Percentiles rank a stretch among this genome's conserved stretches.
phyloP scores from a whole-genome alignment of 1,140 invertebrate genomes.

The Drosophila baimaii region DNA sequence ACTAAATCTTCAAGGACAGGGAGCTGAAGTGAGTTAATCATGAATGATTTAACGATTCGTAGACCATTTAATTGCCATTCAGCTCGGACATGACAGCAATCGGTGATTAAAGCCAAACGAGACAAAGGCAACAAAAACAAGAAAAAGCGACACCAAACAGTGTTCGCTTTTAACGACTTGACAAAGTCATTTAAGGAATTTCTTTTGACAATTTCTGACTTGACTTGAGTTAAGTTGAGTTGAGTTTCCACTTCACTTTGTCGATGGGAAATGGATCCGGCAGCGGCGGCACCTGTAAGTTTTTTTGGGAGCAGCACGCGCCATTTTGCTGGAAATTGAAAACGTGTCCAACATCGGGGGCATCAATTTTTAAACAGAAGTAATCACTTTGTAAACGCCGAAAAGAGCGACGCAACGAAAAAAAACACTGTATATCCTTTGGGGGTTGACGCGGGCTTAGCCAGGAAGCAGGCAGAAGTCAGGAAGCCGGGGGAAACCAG shows the following conservation, averaged over 20 bases:
- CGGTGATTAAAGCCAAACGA: slow-evolving; percentile 58
- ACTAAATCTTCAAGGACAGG: slow-evolving; percentile 79
- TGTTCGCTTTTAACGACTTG: slow-evolving; percentile 62
- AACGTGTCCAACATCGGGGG: slow-evolving; percentile 80
- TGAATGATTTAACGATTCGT: slow-evolving; percentile 76
- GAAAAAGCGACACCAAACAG: slow-evolving; percentile 35
- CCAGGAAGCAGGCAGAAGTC: slow-evolving; percentile 21
- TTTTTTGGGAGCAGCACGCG: slow-evolving; percentile 20
- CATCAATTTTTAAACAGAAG: slow-evolving; percentile 83
- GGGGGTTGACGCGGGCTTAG: slow-evolving; percentile 60
- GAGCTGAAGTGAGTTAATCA: slow-evolving; percentile 68
- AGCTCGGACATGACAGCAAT: slow-evolving; percentile 56
- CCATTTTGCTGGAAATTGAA: slow-evolving; percentile 74
- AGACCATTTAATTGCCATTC: slow-evolving; percentile 71
- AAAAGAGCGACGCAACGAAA: slow-evolving; percentile 31
- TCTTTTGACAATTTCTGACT: slow-evolving; percentile 58
- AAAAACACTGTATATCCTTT: slow-evolving; percentile 21
- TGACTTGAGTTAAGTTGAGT: slow-evolving; percentile 11
- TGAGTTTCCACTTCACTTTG: slow-evolving; percentile 15
- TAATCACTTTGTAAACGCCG: slow-evolving; percentile 83
- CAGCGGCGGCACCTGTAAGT: slow-evolving; percentile 34
- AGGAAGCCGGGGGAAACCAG: slow-evolving; percentile 26
- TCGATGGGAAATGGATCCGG: slow-evolving; percentile 33
- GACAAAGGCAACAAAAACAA: slow-evolving; percentile 25
- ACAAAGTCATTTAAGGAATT: slow-evolving; percentile 60